Evolutionary conservation across 2,113 vertebrate genomes (phyloP), one percentile per base, ranked within the genome.

Genomic region (Rhombomys opimus): DNA sequence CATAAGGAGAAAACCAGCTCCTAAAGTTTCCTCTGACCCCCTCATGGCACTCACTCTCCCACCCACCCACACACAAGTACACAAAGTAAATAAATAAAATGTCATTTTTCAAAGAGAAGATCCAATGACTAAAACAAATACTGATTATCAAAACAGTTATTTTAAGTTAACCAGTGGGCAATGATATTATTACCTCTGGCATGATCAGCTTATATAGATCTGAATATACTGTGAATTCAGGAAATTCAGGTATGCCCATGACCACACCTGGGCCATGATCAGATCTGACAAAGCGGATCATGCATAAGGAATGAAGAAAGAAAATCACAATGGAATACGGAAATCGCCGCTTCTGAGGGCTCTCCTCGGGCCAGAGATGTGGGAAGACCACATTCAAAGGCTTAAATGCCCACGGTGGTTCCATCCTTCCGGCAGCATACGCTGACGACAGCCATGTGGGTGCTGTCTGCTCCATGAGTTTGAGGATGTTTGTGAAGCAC

Each of bases 41-140:
- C 61, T 7, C 59, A 17, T 46, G n/a, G 25, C 27, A 63, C 7
- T 41, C 59, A 27, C 59, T 5, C 73, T 12, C n/a, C 9, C 59
- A 78, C 77, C 14, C 59, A 25, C 11, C 23, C 7, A 82, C n/a
- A 46, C 7, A 82, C n/a, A 65, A 2, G 35, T 25, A 18, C n/a
- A 84, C n/a, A 65, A 46, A 30, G 27, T 63, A 25, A 25, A 82
- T 61, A 63, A 27, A 41, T 84, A 5, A 30, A 61, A 84, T 25
- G 23, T 9, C 22, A 63, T 63, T 84, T 82, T 84, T 68, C 13
- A 32, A 86, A 63, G 35, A 70, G 17, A 87, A 52, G 41, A 78
- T 35, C 81, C 22, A 73, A 54, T 84, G n/a, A 90, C n/a, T 54
- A 52, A 94, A 68, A 96, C 68, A 84, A 91, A 95, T 7, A 87